Conservation (phyloP, 2,888 invertebrate species). For the Aleiodes testaceus region DNA sequence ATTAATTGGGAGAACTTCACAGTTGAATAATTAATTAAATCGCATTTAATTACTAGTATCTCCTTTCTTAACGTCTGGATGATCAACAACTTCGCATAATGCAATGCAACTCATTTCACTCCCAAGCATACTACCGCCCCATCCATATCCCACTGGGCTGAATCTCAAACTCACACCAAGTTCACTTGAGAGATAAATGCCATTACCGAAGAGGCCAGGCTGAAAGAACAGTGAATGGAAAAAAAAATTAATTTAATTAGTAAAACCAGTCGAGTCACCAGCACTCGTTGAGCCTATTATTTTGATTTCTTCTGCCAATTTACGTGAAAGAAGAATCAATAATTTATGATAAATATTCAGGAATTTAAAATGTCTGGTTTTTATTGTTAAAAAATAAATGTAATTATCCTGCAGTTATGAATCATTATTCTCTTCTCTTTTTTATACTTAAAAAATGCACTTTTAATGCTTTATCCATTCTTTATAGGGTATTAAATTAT, state of each 20-base stretch:
- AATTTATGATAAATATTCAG: background rate
- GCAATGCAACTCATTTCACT: slow-evolving; percentile 85
- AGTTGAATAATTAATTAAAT: slow-evolving; percentile 1
- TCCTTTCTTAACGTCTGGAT: slow-evolving; percentile 76
- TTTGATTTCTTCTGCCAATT: background rate
- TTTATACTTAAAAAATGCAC: background rate
- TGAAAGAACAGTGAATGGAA: slow-evolving; percentile 50
- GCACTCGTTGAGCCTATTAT: no score
- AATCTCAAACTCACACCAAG: slow-evolving; percentile 82
- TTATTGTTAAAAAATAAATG: background rate
- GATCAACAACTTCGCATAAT: slow-evolving; percentile 85
- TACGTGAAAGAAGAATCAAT: background rate
- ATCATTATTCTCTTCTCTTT: slow-evolving; percentile 16
- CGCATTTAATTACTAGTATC: slow-evolving; percentile 59
- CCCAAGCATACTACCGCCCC: slow-evolving; percentile 85
- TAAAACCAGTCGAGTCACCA: background rate
- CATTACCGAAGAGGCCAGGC: slow-evolving; percentile 78
- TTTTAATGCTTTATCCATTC: background rate
- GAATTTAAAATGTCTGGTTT: background rate
- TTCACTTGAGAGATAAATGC: slow-evolving; percentile 85
- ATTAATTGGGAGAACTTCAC: background rate
- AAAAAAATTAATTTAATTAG: background rate
- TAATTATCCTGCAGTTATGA: slow-evolving; percentile 4
- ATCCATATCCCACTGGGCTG: slow-evolving; percentile 83
- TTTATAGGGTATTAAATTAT: slow-evolving; percentile 10